Evolutionary conservation across 2,113 vertebrate species (phyloP), one percentile per base, ranked within the genome.

Genomic region (Manacus vitellinus): DNA sequence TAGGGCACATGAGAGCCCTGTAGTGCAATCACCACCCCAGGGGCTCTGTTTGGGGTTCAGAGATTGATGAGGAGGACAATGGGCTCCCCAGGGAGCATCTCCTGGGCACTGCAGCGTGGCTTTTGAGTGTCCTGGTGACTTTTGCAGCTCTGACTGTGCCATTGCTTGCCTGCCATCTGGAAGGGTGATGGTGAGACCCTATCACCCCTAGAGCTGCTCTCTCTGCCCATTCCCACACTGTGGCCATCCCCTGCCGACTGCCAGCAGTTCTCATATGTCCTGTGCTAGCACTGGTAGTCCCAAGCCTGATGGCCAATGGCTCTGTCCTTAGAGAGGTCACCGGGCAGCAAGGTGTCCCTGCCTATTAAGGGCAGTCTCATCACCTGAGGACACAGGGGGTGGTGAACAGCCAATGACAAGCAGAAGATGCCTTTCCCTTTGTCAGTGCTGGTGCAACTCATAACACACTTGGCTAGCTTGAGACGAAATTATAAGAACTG

Each of bases 401-500:
- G 23, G 27, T 35, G 77, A 91, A 77, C 49, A 95, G 66, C 1
- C 1, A 4, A 25, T 23, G 39, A n/a, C 28, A 54, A 46, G 52
- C 79, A 55, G 74, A 33, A 73, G 27, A 8, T 65, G 79, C 28
- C 4, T 84, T 83, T 52, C 37, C 54, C 35, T 33, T 3, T 61
- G 71, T 61, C 0, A 1, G 6, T 59, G 44, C 49, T 83, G 67
- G 31, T 74, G 19, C 27, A 84, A 54, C 25, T 92, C 86, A 63
- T 95, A 81, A 67, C 2, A 3, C 77, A 59, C 84, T 84, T 92
- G 77, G 47, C 80, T 78, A 80, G 33, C 18, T 89, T 49, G 61
- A 63, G 65, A 91, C 28, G 66, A 47, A 84, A 89, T 94, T 74
- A 89, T 54, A 91, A 86, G 83, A 87, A 93, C 91, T 66, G n/a